A percentile compares a stretch with the other conserved stretches of the same genome.
phyloP scores from a whole-genome alignment of 1,140 invertebrate genomes.

The Calycopis cecrops region DNA sequence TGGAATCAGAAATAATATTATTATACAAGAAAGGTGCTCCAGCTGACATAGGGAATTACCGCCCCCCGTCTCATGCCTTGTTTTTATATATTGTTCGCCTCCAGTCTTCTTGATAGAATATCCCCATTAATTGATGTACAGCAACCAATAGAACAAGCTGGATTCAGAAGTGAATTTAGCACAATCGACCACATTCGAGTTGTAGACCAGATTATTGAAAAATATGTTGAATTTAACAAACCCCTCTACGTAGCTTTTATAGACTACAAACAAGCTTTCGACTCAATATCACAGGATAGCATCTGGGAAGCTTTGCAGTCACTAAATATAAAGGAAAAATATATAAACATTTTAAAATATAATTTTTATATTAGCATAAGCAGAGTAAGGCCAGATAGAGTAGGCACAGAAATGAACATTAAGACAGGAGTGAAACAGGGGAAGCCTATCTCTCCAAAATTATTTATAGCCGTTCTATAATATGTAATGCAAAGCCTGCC shows the following conservation, averaged over 20 bases:
- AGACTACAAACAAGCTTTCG: neutral
- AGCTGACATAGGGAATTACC: too few species aligned
- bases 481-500: too few species aligned
- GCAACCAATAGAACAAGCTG: neutral
- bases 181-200: neutral
- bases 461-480: constrained; percentile 23
- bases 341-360: constrained; percentile 25
- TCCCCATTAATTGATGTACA: neutral
- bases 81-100: too few species aligned
- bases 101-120: neutral
- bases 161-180: neutral
- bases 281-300: neutral
- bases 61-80: too few species aligned
- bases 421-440: constrained; percentile 23
- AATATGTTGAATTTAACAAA: neutral
- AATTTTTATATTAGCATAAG: constrained; percentile 22
- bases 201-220: neutral
- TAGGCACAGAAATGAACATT: constrained; percentile 20
- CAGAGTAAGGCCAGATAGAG: constrained; percentile 21
- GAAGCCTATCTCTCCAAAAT: constrained; percentile 26
- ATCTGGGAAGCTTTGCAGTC: constrained; percentile 18
- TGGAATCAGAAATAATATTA: too few species aligned
- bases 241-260: neutral
- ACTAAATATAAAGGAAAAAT: constrained; percentile 19
- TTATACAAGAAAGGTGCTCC: too few species aligned